Conservation (phyloP, 2,888 invertebrate genomes). For the Ectemnius lituratus region DNA sequence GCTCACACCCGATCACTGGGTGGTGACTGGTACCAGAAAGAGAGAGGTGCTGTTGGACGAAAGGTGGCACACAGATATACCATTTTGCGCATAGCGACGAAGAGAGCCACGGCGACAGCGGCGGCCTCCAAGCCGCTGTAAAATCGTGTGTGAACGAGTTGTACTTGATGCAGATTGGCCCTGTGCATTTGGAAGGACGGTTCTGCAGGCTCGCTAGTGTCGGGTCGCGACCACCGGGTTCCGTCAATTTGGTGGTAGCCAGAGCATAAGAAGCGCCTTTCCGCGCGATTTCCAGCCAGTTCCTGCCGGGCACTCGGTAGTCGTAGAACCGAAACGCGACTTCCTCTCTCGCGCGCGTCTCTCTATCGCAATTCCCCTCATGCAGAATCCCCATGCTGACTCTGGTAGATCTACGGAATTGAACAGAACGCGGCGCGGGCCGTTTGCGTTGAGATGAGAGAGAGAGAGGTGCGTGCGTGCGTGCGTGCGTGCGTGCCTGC, state of each 20-base stretch:
- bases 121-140: background rate
- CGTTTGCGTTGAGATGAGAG: too few relatives aligned
- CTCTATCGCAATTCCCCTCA: slow-evolving; percentile 14
- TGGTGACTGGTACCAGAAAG: background rate
- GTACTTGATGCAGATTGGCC: background rate
- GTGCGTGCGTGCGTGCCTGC: slow-evolving; percentile 5
- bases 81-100: slow-evolving; percentile 41
- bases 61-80: slow-evolving; percentile 12
- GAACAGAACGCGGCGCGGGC: too few relatives aligned
- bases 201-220: too few relatives aligned
- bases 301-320: slow-evolving; percentile 61
- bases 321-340: slow-evolving; percentile 55
- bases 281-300: slow-evolving; percentile 69
- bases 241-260: slow-evolving; percentile 52
- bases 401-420: background rate
- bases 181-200: too few relatives aligned
- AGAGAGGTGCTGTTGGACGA: slow-evolving; percentile 12
- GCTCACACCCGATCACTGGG: background rate
- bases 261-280: slow-evolving; percentile 74
- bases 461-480: background rate
- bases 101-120: slow-evolving; percentile 17
- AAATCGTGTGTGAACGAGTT: background rate
- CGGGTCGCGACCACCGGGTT: too few relatives aligned
- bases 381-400: slow-evolving; percentile 14
- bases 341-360: slow-evolving; percentile 22